A percentile compares a stretch with the other conserved stretches of the same genome.
These are phyloP conservation scores for Fabriciana adippe DNA, from an alignment of 2,888 invertebrate genomes.

Conservation along the genomic window DNA sequence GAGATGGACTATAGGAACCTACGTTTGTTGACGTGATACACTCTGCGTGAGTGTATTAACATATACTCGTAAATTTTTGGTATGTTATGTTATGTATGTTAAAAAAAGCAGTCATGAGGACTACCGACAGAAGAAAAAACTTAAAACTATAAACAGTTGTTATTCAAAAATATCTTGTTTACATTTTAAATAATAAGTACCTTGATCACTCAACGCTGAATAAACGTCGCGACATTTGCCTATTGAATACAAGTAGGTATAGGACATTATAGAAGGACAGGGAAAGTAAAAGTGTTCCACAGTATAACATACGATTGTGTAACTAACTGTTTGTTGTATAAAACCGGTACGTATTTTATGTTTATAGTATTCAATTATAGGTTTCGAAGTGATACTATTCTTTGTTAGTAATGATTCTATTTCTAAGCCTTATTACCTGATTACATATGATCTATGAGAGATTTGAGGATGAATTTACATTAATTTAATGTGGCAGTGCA, in stretches of 20 bases:
- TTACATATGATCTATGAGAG: background rate
- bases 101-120: too few relatives aligned
- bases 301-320: conserved; percentile 3
- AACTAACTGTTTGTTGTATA: conserved; percentile 9
- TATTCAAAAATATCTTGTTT: background rate
- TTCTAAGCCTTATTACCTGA: conserved; percentile 10
- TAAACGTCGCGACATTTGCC: conserved; percentile 3
- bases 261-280: conserved; percentile 1
- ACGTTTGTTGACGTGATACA: too few relatives aligned
- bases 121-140: too few relatives aligned
- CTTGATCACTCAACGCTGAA: background rate
- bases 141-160: too few relatives aligned
- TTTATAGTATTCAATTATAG: conserved; percentile 2
- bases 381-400: background rate
- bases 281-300: conserved; percentile 13
- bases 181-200: background rate
- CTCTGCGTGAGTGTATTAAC: too few relatives aligned
- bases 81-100: background rate
- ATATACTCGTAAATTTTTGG: too few relatives aligned
- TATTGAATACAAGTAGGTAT: background rate
- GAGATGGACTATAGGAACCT: too few relatives aligned
- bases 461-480: too few relatives aligned
- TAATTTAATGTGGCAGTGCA: too few relatives aligned
- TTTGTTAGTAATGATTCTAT: conserved; percentile 7
- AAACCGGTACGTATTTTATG: background rate